Evolutionary conservation across 1,140 invertebrate species (phyloP), one percentile per base, ranked within the genome.

Genomic region (Papilio glaucus): DNA sequence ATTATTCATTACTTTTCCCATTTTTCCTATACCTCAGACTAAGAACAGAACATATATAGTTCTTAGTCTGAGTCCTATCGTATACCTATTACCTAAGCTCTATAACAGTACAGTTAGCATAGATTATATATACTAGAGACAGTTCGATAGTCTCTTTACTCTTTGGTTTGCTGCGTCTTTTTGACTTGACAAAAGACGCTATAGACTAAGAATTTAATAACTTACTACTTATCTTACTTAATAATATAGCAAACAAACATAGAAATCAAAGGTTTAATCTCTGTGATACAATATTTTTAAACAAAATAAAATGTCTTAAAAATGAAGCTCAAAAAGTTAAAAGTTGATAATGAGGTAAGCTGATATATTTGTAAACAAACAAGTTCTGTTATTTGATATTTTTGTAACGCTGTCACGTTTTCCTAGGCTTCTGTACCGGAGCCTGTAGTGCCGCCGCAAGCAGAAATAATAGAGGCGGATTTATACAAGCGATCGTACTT

Each of bases 401-500:
- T 45, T 42, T 68, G 24, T 49, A 33, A 33, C 26, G 21, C 18
- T 38, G 4, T 53, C 18, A 15, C 24, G 8, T 9, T 26, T 24
- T 68, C 41, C 9, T 49, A 69, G 67, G 29, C 24, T 18, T n/a
- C 67, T 53, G 80, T 82, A 53, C 85, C 82, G 41, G 67, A 79
- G 12, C 71, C 77, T 10, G 77, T 83, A 4, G 73, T 85, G 29
- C 85, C 87, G 67, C 89, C 89, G 39, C 88, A 90, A 78, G 86
- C 91, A 6, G 91, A 93, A 71, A 88, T 93, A 18, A 93, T 93
- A 29, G 91, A 93, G 72, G 91, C 91, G 5, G 91, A 93, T 76
- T 76, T 92, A 38, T 93, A 93, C 65, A 93, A 93, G 71, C 82
- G 91, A 3, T 84, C 86, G 7, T 94, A 94, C 75, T 94, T 92